Percentiles rank a stretch among this genome's conserved stretches.
Conservation (phyloP, 2,888 invertebrate genomes). For the Mesochorus sp. region DNA sequence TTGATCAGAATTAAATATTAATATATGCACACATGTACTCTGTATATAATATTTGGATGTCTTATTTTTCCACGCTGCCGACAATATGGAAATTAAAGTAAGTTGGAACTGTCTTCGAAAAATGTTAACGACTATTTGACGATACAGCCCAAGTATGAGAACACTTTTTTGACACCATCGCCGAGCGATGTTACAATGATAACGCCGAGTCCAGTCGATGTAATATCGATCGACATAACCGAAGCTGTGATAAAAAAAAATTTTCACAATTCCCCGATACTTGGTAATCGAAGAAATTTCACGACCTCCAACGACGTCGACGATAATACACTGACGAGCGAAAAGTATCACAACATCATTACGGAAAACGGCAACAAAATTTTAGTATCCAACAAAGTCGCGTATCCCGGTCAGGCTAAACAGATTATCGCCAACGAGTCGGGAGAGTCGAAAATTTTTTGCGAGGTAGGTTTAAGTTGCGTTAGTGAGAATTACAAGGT, state of each 20-base stretch:
- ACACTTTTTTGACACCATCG: constrained; percentile 83
- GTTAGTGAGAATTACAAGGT: constrained; percentile 63
- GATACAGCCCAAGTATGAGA: constrained; percentile 75
- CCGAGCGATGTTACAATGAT: constrained; percentile 84
- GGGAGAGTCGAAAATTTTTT: constrained; percentile 75
- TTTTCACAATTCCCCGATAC: constrained; percentile 68
- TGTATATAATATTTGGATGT: constrained; percentile 64
- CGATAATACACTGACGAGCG: constrained; percentile 72
- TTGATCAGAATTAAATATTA: too few species aligned
- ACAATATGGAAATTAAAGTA: constrained; percentile 75
- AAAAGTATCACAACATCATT: constrained; percentile 76
- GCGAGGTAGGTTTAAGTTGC: constrained; percentile 75
- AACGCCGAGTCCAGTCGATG: constrained; percentile 82
- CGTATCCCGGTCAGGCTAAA: constrained; percentile 89
- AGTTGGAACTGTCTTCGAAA: constrained; percentile 77
- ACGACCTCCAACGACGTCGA: constrained; percentile 54
- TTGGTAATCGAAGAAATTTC: constrained; percentile 47
- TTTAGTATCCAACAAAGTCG: constrained; percentile 77
- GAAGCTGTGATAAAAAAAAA: constrained; percentile 75
- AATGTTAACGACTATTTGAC: constrained; percentile 76
- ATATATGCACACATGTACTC: neutral
- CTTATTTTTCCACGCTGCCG: constrained; percentile 75
- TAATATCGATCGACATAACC: constrained; percentile 73
- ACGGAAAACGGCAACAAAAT: constrained; percentile 75
- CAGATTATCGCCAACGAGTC: constrained; percentile 84